Base-by-base conservation (phyloP, 2,113 vertebrate species). In the Chauna torquata region DNA sequence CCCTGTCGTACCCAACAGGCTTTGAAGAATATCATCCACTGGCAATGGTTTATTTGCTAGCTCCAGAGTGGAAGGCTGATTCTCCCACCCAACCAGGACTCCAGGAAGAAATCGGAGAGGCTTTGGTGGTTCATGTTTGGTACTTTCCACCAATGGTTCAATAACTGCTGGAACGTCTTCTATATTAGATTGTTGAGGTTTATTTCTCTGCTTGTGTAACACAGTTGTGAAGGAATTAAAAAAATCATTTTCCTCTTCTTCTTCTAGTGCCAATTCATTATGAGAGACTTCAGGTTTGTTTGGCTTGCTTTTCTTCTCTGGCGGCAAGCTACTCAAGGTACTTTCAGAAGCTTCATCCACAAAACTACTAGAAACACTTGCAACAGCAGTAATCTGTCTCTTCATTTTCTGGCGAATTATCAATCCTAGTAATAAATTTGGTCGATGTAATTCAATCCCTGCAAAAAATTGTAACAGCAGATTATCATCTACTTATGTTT, bases 21-120 rank as follows among this genome's bases (percentile, higher is more conserved):
- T 99, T 52, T 98, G 98, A 74, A 98, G 97, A 86, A 99, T 99
- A 40, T 99, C 99, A 85, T 98, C 98, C 66, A 98, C 96, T 61
- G 98, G 97, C 75, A 98, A 80, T 0, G 98, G 98, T 92, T 98
- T 99, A 91, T 97, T 98, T 82, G 98, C 98, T 88, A 99, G 90
- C 86, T 99, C 98, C 92, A 99, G 97, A 89, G 98, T 97, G 72
- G 98, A 98, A 62, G 98, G 95, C 23, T 99, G 98, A 70, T 98
- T 99, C 87, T 99, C 99, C 99, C 98, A 99, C 50, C 99, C 99
- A 77, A 99, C 98, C 62, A 99, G 97, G 72, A 99, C 99, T 61
- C 99, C 99, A 44, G 99, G 99, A 93, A 99, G 99, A 90, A 99
- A 99, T 47, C 99, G 97, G 92, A 99, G 98, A 22, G 99, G 99